phyloP scores from a whole-genome alignment of 1,140 invertebrate genomes.

The Adoxophyes honmai region DNA sequence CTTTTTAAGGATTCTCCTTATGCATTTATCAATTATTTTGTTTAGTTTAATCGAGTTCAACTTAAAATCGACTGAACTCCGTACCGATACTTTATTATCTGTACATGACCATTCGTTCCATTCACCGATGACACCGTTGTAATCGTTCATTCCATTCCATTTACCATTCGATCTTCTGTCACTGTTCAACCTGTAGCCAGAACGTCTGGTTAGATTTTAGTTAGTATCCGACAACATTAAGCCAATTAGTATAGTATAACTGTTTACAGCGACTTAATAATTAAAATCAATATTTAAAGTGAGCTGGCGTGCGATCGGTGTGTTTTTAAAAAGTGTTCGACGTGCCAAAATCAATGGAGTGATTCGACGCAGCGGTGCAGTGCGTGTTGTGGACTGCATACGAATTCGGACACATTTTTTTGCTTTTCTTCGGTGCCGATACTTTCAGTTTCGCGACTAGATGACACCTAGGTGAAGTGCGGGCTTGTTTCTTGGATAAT shows the following conservation, averaged over 20 bases:
- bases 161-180: neutral
- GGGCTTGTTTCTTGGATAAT: neutral
- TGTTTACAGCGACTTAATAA: neutral
- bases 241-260: conserved; percentile 12
- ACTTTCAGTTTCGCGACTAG: conserved; percentile 3
- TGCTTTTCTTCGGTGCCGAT: neutral
- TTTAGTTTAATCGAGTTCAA: no score
- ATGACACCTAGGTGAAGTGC: neutral
- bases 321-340: neutral
- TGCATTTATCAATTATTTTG: no score
- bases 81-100: no score
- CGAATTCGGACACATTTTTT: conserved; percentile 7
- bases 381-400: conserved; percentile 3
- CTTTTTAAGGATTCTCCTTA: no score
- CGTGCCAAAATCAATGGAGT: neutral
- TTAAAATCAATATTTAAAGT: conserved; percentile 7
- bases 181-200: neutral
- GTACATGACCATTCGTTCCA: no score
- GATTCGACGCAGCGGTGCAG: neutral
- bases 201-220: conserved; percentile 7
- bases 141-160: no score
- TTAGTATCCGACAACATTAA: neutral
- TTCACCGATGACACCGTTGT: no score
- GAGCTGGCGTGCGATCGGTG: neutral
- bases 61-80: no score